Conservation (phyloP, 2,113 vertebrate species). For the Proteles cristata region DNA sequence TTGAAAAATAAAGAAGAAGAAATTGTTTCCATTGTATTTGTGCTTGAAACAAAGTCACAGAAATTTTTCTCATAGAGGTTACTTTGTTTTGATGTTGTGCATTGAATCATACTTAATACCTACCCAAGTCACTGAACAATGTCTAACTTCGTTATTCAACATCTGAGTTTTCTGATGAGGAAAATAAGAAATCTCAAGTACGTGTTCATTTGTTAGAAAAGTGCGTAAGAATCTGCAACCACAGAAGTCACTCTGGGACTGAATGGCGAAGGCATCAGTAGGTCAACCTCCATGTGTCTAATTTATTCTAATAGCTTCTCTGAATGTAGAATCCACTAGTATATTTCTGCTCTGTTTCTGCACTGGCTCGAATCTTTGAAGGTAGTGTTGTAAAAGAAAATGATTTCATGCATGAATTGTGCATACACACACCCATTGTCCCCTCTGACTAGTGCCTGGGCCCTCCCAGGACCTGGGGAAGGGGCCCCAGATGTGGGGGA, state of each 20-base stretch:
- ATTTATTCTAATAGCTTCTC: neutral
- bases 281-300: neutral
- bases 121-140: neutral
- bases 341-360: neutral
- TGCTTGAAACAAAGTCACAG: neutral
- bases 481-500: fast-evolving
- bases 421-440: neutral
- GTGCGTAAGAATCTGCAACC: neutral
- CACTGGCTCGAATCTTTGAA: neutral
- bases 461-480: neutral
- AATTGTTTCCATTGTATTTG: neutral
- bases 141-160: neutral
- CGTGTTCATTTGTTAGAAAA: neutral
- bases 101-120: neutral
- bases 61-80: neutral
- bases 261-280: neutral
- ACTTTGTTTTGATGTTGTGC: neutral
- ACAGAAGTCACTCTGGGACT: neutral
- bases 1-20: neutral
- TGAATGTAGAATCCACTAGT: neutral
- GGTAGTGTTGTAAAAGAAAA: neutral
- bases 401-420: neutral
- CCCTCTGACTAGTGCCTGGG: neutral
- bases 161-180: neutral
- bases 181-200: neutral